phyloP scores from a whole-genome alignment of 2,888 invertebrate species.

The Dexiosoma caninum region DNA sequence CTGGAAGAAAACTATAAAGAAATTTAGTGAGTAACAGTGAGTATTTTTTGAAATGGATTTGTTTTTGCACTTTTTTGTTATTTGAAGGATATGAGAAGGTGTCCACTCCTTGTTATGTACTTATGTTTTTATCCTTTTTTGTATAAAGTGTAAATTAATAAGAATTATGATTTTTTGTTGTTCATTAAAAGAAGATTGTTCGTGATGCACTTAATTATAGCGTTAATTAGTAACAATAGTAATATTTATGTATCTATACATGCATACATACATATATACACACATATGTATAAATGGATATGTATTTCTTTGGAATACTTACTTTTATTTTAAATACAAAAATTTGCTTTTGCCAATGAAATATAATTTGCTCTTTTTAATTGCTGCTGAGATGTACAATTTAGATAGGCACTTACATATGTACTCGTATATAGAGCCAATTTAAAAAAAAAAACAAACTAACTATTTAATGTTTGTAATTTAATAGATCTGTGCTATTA shows the following conservation, averaged over 20 bases:
- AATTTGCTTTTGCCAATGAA: too few relatives aligned
- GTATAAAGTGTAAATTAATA: constrained; percentile 18
- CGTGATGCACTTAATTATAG: background rate
- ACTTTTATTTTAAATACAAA: too few relatives aligned
- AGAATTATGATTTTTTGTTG: constrained; percentile 30
- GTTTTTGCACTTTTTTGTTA: constrained; percentile 16
- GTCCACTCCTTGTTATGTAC: constrained; percentile 15
- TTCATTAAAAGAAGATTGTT: constrained; percentile 17
- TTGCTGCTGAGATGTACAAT: too few relatives aligned
- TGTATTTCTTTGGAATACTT: background rate
- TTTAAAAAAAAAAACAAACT: too few relatives aligned
- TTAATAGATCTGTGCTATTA: too few relatives aligned
- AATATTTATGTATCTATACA: background rate
- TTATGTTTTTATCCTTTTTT: background rate
- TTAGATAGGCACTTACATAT: too few relatives aligned
- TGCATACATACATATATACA: background rate
- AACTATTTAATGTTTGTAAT: too few relatives aligned
- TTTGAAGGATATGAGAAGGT: background rate
- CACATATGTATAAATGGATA: background rate
- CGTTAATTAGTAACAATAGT: background rate
- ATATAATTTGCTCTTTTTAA: too few relatives aligned
- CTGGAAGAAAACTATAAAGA: constrained; percentile 2
- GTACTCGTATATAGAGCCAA: too few relatives aligned
- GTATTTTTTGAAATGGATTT: constrained; percentile 9
- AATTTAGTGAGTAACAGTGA: background rate